phyloP scores from a whole-genome alignment of 2,797 vertebrate genomes.

The Zenarchopterus dispar region DNA sequence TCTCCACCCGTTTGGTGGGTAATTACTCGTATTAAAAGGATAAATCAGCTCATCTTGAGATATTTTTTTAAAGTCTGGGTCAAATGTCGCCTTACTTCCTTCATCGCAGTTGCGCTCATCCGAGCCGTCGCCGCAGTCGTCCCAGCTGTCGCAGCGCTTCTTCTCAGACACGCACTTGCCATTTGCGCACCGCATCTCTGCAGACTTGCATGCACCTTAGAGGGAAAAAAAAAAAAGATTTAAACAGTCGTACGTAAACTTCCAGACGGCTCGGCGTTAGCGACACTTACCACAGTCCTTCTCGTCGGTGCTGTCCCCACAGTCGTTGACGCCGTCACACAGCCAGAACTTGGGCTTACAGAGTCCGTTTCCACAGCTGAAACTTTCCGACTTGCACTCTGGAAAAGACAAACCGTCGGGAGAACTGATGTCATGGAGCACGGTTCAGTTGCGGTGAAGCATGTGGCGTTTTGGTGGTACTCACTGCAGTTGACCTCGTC shows the following conservation, averaged over 20 bases:
- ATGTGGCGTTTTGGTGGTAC: conserved; percentile 3
- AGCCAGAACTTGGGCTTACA: conserved; percentile 91
- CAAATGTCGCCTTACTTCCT: conserved; percentile 59
- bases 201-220: conserved; percentile 78
- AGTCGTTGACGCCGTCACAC: conserved; percentile 90
- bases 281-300: conserved; percentile 87
- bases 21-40: too few relatives aligned
- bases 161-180: conserved; percentile 82
- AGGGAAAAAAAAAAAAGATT: background rate
- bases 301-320: conserved; percentile 91
- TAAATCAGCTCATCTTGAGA: too few relatives aligned
- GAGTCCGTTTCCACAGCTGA: conserved; percentile 85
- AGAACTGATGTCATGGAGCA: too few relatives aligned
- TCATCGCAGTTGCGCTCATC: conserved; percentile 85
- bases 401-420: background rate
- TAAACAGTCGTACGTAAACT: background rate
- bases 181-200: conserved; percentile 79
- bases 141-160: conserved; percentile 79
- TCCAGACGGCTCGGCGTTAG: too few relatives aligned
- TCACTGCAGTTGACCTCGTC: conserved; percentile 89
- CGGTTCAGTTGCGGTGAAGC: too few relatives aligned
- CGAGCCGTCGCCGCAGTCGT: conserved; percentile 86
- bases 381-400: conserved; percentile 78
- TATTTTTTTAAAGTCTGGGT: background rate
- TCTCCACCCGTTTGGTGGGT: too few relatives aligned